Conservation (phyloP, 2,888 invertebrate species). For the Arge pagana region DNA sequence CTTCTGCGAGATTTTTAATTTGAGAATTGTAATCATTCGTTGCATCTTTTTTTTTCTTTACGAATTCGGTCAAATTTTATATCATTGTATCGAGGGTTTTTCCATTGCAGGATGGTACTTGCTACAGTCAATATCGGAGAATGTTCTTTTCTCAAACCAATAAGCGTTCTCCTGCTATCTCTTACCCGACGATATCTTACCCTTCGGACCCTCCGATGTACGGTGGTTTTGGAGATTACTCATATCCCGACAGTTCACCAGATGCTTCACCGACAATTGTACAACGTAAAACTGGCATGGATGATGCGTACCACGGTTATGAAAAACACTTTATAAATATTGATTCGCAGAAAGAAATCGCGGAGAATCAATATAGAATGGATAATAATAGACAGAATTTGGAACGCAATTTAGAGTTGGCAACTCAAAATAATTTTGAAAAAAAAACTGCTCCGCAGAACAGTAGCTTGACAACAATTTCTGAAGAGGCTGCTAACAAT, state of each 20-base stretch:
- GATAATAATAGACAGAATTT: slow-evolving; percentile 39
- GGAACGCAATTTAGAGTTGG: slow-evolving; percentile 35
- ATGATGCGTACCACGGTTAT: slow-evolving; percentile 32
- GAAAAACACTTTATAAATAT: slow-evolving; percentile 39
- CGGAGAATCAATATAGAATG: slow-evolving; percentile 37
- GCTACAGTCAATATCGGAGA: slow-evolving; percentile 45
- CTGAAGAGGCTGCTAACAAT: slow-evolving; percentile 41
- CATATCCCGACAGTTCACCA: slow-evolving; percentile 43
- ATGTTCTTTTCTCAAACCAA: slow-evolving; percentile 43
- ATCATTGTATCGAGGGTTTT: too few species aligned
- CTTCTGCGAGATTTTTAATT: too few species aligned
- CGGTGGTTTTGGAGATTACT: slow-evolving; percentile 45
- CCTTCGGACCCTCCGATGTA: slow-evolving; percentile 44
- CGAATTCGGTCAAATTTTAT: too few species aligned
- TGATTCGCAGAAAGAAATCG: slow-evolving; percentile 33
- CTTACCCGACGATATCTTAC: slow-evolving; percentile 41
- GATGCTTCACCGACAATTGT: slow-evolving; percentile 44
- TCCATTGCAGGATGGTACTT: slow-evolving; percentile 41
- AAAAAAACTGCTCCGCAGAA: slow-evolving; percentile 32
- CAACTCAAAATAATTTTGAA: slow-evolving; percentile 16
- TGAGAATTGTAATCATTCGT: too few species aligned
- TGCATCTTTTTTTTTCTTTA: too few species aligned
- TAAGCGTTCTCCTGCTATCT: slow-evolving; percentile 35
- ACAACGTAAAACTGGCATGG: slow-evolving; percentile 36
- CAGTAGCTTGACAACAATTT: slow-evolving; percentile 45